Base-by-base conservation (phyloP, 2,797 vertebrate genomes). In the Sebastes hopkinsi region DNA sequence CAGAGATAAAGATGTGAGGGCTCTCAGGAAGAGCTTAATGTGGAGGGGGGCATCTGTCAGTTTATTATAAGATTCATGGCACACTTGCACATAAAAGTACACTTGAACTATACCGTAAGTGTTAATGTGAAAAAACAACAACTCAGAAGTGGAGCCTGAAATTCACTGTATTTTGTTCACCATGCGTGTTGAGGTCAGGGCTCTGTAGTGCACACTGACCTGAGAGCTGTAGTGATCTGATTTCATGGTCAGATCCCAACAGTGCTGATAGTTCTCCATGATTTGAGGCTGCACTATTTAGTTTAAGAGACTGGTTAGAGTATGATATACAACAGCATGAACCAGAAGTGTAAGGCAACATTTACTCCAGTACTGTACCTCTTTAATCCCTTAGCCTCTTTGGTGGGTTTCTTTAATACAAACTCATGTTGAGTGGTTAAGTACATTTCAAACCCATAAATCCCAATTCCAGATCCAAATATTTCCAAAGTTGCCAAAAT, bases 211-310 rank as follows among this genome's bases (percentile, higher is more conserved):
- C 67, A 80, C 59, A 62, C 69, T 82, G 77, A 84, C 66, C 76
- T 52, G 71, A 69, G 60, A 69, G 50, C 20, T 78, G 79, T 18
- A 16, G 52, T 72, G 81, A 87, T 90, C 74, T 75, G 56, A 88
- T 89, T 86, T 87, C 75, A 85, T 72, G 79, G 88, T 85, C 55
- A 72, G 77, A 84, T 84, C 72, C 50, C 59, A 73, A 75, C 38
- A 22, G 65, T 23, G 12, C 65, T 80, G 59, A 74, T 16, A 46
- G 62, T 71, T 22, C 23, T 69, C 23, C 20, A 14, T 16, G 38
- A 78, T 61, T 71, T 62, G 27, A 79, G 72, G 68, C 66, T 32
- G 30, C 66, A 55, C 20, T 34, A 10, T 65, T 81, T 32, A 34
- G 29, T 58, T 65, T 61, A 62, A 61, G 27, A 72, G 22, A 80